Evolutionary conservation across 2,797 vertebrate genomes (phyloP).

Genomic region (Borostomias antarcticus): DNA sequence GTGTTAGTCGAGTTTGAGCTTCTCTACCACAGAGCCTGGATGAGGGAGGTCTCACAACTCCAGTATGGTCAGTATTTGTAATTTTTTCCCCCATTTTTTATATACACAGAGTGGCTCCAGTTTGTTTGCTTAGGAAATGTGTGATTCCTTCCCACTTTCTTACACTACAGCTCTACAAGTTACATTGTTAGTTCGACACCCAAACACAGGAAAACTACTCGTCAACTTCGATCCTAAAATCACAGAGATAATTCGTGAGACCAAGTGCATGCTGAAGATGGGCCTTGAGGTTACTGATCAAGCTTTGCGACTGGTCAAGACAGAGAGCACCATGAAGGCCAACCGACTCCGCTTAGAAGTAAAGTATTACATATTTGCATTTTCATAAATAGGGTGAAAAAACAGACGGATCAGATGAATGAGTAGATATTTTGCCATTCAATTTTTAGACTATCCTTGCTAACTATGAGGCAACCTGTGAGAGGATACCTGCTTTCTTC

Average conservation of each 20-base stretch:
- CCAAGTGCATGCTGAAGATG: slow-evolving; percentile 81
- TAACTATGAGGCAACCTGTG: slow-evolving; percentile 74
- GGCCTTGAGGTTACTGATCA: slow-evolving; percentile 78
- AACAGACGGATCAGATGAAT: slow-evolving; percentile 1
- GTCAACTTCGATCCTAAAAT: slow-evolving; percentile 84
- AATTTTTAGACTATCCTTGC: slow-evolving; percentile 74
- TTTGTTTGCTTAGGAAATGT: no score
- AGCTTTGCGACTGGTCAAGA: slow-evolving; percentile 71
- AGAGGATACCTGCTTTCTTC: slow-evolving; percentile 72
- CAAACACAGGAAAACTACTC: slow-evolving; percentile 72
- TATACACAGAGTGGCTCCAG: no score
- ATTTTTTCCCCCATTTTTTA: no score
- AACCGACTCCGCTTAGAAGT: slow-evolving; percentile 76
- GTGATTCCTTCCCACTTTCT: no score
- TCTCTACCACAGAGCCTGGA: slow-evolving; percentile 76
- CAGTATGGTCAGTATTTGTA: slow-evolving; percentile 76
- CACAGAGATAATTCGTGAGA: slow-evolving; percentile 75
- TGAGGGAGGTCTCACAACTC: slow-evolving; percentile 73
- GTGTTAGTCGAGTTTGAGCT: slow-evolving; percentile 77
- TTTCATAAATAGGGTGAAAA: no score
- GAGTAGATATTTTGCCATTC: slow-evolving; percentile 29
- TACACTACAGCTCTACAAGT: slow-evolving; percentile 76
- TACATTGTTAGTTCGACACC: slow-evolving; percentile 75
- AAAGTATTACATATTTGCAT: no score
- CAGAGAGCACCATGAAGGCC: slow-evolving; percentile 71